Percentiles rank a stretch among this genome's conserved stretches.
These are phyloP conservation scores for Pelodiscus sinensis DNA, from an alignment of 2,113 vertebrate species.

Conservation along the genomic window DNA sequence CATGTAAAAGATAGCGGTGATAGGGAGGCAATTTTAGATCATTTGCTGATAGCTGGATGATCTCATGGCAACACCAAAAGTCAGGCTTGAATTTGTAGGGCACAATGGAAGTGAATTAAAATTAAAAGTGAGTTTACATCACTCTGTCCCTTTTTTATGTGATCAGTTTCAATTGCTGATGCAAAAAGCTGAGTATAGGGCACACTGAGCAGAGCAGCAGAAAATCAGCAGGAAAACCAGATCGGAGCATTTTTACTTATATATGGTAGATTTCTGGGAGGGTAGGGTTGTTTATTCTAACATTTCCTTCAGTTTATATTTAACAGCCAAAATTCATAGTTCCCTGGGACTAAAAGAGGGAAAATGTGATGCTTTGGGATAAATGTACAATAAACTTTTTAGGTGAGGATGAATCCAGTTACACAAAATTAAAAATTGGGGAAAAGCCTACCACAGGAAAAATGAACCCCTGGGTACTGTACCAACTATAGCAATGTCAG, in stretches of 20 bases:
- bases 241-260: background rate
- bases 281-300: background rate
- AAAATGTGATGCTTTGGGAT: background rate
- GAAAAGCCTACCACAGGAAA: background rate
- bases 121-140: slow-evolving; percentile 28
- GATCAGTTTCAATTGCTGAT: background rate
- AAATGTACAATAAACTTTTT: background rate
- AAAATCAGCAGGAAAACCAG: background rate
- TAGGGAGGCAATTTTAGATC: slow-evolving; percentile 35
- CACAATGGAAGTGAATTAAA: slow-evolving; percentile 31
- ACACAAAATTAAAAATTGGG: background rate
- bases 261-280: background rate
- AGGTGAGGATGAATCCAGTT: background rate
- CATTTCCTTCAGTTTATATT: slow-evolving; percentile 11
- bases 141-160: slow-evolving; percentile 31
- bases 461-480: background rate
- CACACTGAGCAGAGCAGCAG: background rate
- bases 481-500: background rate
- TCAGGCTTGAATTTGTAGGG: background rate
- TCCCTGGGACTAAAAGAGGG: slow-evolving; percentile 5
- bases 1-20: slow-evolving; percentile 9
- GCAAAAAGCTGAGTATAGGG: background rate
- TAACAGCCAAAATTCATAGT: background rate
- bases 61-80: slow-evolving; percentile 37
- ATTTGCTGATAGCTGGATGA: slow-evolving; percentile 34